A percentile compares a stretch with the other conserved stretches of the same genome.
Conservation (phyloP, 2,797 vertebrate species). For the Heterohyrax brucei region DNA sequence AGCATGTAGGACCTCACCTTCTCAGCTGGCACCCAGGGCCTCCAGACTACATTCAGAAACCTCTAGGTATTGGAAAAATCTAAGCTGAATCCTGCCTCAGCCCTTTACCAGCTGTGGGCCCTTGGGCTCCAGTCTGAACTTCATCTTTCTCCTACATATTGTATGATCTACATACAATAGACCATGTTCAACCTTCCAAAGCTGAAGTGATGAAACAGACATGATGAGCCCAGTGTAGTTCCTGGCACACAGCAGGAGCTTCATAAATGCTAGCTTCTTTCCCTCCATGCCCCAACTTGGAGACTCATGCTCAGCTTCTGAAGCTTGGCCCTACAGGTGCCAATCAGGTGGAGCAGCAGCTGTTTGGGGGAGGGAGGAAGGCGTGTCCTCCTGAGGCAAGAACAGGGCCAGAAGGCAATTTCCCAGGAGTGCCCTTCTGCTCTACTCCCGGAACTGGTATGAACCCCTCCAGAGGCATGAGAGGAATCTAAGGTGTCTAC, state of each 20-base stretch:
- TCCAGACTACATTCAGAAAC: not conserved
- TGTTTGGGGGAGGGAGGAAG: not conserved
- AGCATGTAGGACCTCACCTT: no score
- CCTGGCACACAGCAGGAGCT: not conserved
- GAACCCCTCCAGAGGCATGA: not conserved
- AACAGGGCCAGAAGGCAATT: not conserved
- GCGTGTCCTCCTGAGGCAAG: not conserved
- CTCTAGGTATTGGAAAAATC: fast-evolving
- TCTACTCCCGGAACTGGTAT: not conserved
- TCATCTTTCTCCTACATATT: not conserved
- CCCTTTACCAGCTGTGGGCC: not conserved
- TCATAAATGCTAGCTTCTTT: not conserved
- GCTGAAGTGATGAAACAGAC: fast-evolving
- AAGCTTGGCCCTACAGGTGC: not conserved
- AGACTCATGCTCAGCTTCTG: not conserved
- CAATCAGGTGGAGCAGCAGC: not conserved
- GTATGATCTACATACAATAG: not conserved
- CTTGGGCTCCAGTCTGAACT: not conserved
- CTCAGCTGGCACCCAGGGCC: not conserved
- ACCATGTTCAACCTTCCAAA: fast-evolving
- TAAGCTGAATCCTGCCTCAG: not conserved
- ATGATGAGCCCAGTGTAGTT: fast-evolving
- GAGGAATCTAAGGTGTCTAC: not conserved
- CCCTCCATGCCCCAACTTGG: not conserved
- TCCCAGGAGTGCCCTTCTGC: not conserved